Evolutionary conservation across 1,140 invertebrate genomes (phyloP).

Genomic region (Drosophila parvula): DNA sequence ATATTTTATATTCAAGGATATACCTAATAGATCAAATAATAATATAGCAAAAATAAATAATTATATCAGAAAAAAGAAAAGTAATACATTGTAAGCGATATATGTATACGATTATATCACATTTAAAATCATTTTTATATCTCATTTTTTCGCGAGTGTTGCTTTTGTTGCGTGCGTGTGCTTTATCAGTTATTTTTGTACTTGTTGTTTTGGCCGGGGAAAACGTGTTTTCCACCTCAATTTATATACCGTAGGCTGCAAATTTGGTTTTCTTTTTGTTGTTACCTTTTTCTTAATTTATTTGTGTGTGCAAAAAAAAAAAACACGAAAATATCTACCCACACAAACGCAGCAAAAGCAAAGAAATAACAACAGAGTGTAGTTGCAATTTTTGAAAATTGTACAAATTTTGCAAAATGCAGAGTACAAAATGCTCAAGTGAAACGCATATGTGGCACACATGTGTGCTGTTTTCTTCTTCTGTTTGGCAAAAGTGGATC

Average conservation of each 20-base stretch:
- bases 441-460: conserved; percentile 61
- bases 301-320: conserved; percentile 15
- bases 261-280: conserved; percentile 23
- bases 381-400: conserved; percentile 19
- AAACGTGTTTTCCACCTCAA: conserved; percentile 68
- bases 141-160: conserved; percentile 7
- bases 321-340: conserved; percentile 18
- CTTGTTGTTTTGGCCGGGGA: conserved; percentile 47
- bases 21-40: too few relatives aligned
- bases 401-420: conserved; percentile 5
- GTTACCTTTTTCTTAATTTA: conserved; percentile 11
- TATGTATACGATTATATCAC: too few relatives aligned
- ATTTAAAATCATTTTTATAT: neutral
- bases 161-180: conserved; percentile 44
- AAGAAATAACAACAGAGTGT: conserved; percentile 6
- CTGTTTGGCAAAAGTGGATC: neutral
- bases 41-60: too few relatives aligned
- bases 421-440: conserved; percentile 14
- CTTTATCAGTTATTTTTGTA: conserved; percentile 41
- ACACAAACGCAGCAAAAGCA: conserved; percentile 14
- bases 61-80: too few relatives aligned
- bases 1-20: too few relatives aligned
- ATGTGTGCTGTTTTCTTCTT: conserved; percentile 40
- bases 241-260: conserved; percentile 62
- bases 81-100: too few relatives aligned